phyloP scores from a whole-genome alignment of 1,140 invertebrate genomes.

The Delia radicum region DNA sequence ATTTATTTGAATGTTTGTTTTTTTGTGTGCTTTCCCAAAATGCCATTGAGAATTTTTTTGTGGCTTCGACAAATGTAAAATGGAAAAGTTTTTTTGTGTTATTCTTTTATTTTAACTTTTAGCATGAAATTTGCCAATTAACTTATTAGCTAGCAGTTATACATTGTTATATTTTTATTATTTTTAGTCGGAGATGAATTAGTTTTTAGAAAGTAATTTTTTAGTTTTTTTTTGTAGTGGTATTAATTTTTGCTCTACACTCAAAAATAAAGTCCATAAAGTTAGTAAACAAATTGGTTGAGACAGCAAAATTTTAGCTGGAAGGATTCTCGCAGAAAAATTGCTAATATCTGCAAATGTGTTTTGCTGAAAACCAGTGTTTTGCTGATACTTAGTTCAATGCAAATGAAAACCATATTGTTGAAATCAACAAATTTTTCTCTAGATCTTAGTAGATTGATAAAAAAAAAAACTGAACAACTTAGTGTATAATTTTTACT shows the following conservation, averaged over 20 bases:
- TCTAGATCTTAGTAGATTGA: too few relatives aligned
- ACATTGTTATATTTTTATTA: background rate
- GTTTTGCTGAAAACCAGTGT: too few relatives aligned
- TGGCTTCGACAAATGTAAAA: background rate
- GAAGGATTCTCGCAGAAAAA: too few relatives aligned
- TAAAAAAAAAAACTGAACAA: too few relatives aligned
- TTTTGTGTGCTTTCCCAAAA: background rate
- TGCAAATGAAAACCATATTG: too few relatives aligned
- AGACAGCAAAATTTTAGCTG: too few relatives aligned
- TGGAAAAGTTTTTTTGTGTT: background rate
- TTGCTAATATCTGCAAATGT: too few relatives aligned
- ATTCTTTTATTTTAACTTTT: background rate
- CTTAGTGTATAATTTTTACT: too few relatives aligned
- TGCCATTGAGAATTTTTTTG: background rate
- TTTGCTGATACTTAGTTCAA: too few relatives aligned
- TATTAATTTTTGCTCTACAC: too few relatives aligned
- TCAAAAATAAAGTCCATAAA: background rate
- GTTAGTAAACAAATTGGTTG: background rate
- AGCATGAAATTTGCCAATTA: constrained; percentile 12
- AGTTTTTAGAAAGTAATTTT: background rate
- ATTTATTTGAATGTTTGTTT: background rate
- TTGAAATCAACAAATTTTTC: too few relatives aligned
- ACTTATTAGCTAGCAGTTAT: constrained; percentile 3
- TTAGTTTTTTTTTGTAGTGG: background rate
- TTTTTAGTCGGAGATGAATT: background rate